phyloP scores from a whole-genome alignment of 2,113 vertebrate genomes.

The Carettochelys insculpta region DNA sequence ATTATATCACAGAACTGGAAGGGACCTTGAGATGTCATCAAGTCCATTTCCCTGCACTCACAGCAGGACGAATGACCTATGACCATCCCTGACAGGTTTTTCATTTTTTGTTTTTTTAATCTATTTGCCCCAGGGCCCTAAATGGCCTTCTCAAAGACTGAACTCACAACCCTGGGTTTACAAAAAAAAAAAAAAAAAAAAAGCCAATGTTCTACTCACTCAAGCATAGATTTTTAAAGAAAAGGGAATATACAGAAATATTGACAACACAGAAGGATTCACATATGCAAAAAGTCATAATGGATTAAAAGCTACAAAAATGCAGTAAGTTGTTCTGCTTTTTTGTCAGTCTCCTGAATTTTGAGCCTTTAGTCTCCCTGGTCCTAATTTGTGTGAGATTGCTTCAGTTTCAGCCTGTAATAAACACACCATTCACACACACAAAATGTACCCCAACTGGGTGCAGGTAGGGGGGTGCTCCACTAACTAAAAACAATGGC shows the following conservation, averaged over 20 bases:
- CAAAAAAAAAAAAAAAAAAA: no score
- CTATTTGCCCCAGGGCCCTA: no score
- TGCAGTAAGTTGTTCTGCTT: neutral
- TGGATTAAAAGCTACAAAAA: neutral
- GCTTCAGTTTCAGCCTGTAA: neutral
- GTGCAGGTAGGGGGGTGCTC: neutral
- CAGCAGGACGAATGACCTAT: no score
- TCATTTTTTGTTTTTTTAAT: no score
- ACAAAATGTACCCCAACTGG: neutral
- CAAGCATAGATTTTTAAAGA: neutral
- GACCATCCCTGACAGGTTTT: no score
- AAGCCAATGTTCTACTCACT: no score
- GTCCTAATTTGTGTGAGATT: rapidly evolving
- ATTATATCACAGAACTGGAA: no score
- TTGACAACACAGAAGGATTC: neutral
- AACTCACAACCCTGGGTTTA: no score
- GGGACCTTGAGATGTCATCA: no score
- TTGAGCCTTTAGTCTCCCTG: neutral
- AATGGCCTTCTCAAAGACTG: no score
- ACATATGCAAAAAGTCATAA: neutral
- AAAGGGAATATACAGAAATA: neutral
- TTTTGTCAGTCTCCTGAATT: neutral
- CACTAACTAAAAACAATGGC: neutral
- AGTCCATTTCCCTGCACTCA: no score
- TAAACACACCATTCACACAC: neutral